Base-by-base conservation (phyloP, 2,113 vertebrate genomes). In the Fregata magnificens region DNA sequence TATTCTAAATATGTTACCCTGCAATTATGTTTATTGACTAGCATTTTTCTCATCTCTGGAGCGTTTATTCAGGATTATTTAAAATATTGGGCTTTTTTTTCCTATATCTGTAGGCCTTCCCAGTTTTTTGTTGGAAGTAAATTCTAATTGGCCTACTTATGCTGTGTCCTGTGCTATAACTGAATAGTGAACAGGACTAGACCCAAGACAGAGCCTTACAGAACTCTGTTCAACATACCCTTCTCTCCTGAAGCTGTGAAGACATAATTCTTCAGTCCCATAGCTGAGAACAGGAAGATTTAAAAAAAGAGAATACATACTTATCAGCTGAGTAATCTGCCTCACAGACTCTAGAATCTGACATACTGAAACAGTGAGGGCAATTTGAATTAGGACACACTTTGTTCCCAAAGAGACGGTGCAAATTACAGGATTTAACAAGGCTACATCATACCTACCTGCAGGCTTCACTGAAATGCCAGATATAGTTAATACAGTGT, bases 401-500 rank as follows among this genome's bases (percentile, higher is more conserved):
- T 95, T 89, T 79, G 24, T 40, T 74, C 61, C 69, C 52, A 61
- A 91, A 82, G 31, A 93, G 49, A 93, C 52, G 76, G 17, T 62
- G 61, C 28, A 84, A 93, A 93, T 70, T 95, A 70, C 36, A 90
- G 29, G 59, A 70, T 89, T 89, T 94, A 95, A 65, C 52, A 89
- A 79, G 28, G 31, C 78, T 85, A 40, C 65, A 71, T 84, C 6
- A 6, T 76, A 71, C 58, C 61, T 87, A 95, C 73, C 65, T 94
- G 85, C 72, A 93, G 78, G 81, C 89, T 91, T 63, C 78, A 79
- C 47, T 93, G 82, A 85, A 93, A 87, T 82, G 91, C 56, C 90
- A 89, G 73, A 85, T 93, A 52, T n/a, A 34, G 66, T 96, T 96
- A 96, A 96, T 89, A 82, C 26, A 93, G 40, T 85, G 25, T 82